Base-by-base conservation (phyloP, 2,888 invertebrate genomes). In the Aproaerema taeniolella region DNA sequence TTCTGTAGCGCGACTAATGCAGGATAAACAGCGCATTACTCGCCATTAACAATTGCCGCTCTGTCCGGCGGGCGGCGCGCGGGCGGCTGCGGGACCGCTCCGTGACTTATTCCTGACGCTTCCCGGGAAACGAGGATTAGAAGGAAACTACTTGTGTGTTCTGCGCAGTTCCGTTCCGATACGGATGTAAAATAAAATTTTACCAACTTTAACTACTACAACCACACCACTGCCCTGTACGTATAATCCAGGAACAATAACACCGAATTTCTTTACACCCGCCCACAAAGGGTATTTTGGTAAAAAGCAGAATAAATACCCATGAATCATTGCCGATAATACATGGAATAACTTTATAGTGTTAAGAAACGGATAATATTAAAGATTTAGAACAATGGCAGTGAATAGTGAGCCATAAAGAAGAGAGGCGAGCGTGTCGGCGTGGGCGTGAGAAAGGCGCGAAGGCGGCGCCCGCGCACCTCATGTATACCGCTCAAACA, bases 391-490 rank as follows among this genome's bases (percentile, higher is more conserved):
- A 52, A 52, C 47, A 52, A 57, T 53, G 61, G 60, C 58, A 55
- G 49, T 49, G 60, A 49, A 55, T 58, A 59, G 56, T 65, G 53
- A 61, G 67, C 61, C 67, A 65, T 70, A 67, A 68, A 72, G 69
- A 69, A 65, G 70, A 70, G 72, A 75, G 78, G 69, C 61, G 58
- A 58, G 60, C 50, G 52, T 49, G 49, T 46, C 42, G 45, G 45
- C 51, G 75, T 80, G 79, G 81, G 81, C 80, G 83, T 80, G 82
- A 66, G 82, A 81, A 79, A 68, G 65, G 55, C 50, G 60, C 59
- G 71, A 65, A 65, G 69, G 70, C 69, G 71, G 66, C 55, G 66
- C 53, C 55, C 43, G 55, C 52, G 58, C 58, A 58, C 58, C 45
- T 74, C 72, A 83, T 83, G 83, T 72, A 65, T 56, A 55, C 57